A percentile compares a stretch with the other conserved stretches of the same genome.
Evolutionary conservation across 2,888 invertebrate species (phyloP).

Genomic region (Caenorhabditis imperialis): DNA sequence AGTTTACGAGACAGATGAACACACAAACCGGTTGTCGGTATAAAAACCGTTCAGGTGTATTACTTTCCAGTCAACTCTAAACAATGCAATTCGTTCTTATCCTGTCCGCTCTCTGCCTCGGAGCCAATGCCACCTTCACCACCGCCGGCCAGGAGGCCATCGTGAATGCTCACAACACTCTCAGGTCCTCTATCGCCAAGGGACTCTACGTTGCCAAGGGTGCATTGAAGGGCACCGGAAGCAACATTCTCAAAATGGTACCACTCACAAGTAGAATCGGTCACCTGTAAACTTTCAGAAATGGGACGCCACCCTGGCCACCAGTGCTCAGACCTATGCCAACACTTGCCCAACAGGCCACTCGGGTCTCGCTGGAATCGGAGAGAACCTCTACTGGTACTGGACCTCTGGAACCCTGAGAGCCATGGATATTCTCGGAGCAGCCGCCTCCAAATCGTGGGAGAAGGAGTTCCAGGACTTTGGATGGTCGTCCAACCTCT

Average conservation of each 20-base stretch:
- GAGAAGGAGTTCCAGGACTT: slow-evolving; percentile 36
- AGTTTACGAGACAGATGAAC: slow-evolving; percentile 19
- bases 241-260: slow-evolving; percentile 26
- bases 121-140: slow-evolving; percentile 14
- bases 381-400: slow-evolving; percentile 37
- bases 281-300: slow-evolving; percentile 12
- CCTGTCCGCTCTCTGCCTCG: not conserved
- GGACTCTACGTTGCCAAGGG: slow-evolving; percentile 33
- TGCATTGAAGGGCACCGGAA: slow-evolving; percentile 13
- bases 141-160: slow-evolving; percentile 5
- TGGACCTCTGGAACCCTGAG: slow-evolving; percentile 22
- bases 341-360: slow-evolving; percentile 33
- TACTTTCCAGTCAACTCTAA: slow-evolving; percentile 21
- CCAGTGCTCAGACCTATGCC: slow-evolving; percentile 36
- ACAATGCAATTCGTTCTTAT: too few relatives aligned
- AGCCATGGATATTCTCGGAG: slow-evolving; percentile 19
- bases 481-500: slow-evolving; percentile 30
- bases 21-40: slow-evolving; percentile 29
- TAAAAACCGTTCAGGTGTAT: slow-evolving; percentile 11
- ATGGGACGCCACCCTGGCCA: slow-evolving; percentile 25
- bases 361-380: slow-evolving; percentile 26
- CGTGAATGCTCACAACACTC: slow-evolving; percentile 25
- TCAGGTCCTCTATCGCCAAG: slow-evolving; percentile 19
- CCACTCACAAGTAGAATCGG: not conserved
- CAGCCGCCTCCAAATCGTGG: slow-evolving; percentile 17